Conservation (phyloP, 2,888 invertebrate genomes). For the Gasteruption jaculator region DNA sequence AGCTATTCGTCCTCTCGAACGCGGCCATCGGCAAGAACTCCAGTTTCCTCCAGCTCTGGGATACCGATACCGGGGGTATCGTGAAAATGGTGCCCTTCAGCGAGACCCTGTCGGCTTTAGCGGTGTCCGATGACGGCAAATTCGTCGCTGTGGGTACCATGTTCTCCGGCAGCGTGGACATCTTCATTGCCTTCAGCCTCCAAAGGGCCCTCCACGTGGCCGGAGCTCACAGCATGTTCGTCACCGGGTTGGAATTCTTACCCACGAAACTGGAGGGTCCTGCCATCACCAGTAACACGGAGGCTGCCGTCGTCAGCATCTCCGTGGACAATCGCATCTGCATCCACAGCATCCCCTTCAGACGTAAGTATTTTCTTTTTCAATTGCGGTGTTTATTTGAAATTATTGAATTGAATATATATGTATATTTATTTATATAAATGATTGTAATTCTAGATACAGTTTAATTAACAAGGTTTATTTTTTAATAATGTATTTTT, state of each 20-base stretch:
- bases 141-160: constrained; percentile 92
- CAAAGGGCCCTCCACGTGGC: constrained; percentile 81
- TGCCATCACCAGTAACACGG: constrained; percentile 68
- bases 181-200: constrained; percentile 87
- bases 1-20: constrained; percentile 78
- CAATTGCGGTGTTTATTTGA: background rate
- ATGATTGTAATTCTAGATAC: background rate
- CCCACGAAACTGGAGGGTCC: constrained; percentile 68
- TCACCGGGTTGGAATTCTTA: constrained; percentile 92
- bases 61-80: constrained; percentile 59
- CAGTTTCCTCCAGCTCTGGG: constrained; percentile 79
- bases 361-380: constrained; percentile 61
- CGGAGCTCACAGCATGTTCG: constrained; percentile 92
- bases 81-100: constrained; percentile 59
- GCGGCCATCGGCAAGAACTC: constrained; percentile 70
- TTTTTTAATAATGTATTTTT: no score
- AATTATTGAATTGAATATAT: constrained; percentile 5
- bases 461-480: no score
- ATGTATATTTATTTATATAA: background rate
- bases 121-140: constrained; percentile 86
- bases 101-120: constrained; percentile 78
- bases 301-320: constrained; percentile 89
- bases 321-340: constrained; percentile 93
- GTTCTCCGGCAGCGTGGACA: constrained; percentile 86
- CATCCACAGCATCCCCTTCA: constrained; percentile 79